phyloP scores from a whole-genome alignment of 2,888 invertebrate species.

The Drosophila hamatofila region DNA sequence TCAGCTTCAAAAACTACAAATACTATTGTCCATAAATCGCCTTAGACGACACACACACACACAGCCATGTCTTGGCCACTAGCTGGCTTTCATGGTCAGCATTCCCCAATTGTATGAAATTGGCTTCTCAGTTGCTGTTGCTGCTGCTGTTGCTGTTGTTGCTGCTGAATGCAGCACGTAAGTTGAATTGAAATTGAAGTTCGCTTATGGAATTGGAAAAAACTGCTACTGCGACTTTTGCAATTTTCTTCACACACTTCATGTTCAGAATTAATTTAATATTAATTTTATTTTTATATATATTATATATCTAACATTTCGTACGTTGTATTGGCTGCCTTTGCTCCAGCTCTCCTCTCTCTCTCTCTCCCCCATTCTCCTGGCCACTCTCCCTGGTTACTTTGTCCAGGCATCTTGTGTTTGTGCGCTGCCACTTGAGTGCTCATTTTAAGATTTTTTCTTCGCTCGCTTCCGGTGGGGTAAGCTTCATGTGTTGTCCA shows the following conservation, averaged over 20 bases:
- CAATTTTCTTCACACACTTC: constrained; percentile 80
- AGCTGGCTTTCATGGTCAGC: constrained; percentile 58
- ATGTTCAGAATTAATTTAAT: constrained; percentile 82
- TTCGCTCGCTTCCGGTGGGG: constrained; percentile 51
- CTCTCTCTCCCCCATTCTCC: not conserved
- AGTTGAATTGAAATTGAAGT: constrained; percentile 81
- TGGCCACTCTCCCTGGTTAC: constrained; percentile 17
- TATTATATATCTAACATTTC: constrained; percentile 42
- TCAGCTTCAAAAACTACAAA: constrained; percentile 35
- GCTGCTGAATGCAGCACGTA: constrained; percentile 65
- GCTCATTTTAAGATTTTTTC: constrained; percentile 70
- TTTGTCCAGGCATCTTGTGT: constrained; percentile 44
- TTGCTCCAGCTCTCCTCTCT: constrained; percentile 9
- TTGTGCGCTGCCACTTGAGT: constrained; percentile 68
- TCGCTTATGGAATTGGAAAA: constrained; percentile 79
- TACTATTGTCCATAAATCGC: constrained; percentile 70
- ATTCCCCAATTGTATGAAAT: constrained; percentile 72
- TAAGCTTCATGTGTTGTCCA: constrained; percentile 51
- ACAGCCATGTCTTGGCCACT: constrained; percentile 30
- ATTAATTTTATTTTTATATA: constrained; percentile 77
- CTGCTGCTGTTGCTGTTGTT: constrained; percentile 44
- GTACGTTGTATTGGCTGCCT: constrained; percentile 31
- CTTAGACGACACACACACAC: constrained; percentile 45
- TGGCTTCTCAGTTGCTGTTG: constrained; percentile 56
- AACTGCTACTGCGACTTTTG: constrained; percentile 70